Percentiles rank a stretch among this genome's conserved stretches.
phyloP scores from a whole-genome alignment of 2,797 vertebrate species.

The Myiothlypis chrysogaster region DNA sequence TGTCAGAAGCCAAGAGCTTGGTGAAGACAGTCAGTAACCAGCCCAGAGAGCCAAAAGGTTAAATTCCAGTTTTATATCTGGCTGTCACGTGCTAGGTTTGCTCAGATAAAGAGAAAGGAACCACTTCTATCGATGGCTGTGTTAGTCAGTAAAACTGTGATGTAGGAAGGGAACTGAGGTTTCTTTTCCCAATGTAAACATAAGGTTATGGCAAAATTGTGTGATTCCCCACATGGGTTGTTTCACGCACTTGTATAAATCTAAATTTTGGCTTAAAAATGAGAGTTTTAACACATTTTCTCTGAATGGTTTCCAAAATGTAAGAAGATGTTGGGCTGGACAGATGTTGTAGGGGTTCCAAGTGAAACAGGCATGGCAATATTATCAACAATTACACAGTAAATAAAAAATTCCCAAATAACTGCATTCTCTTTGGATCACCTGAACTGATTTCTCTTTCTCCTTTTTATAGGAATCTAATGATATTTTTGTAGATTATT shows the following conservation, averaged over 20 bases:
- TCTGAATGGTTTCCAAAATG: background rate
- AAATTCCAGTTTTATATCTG: background rate
- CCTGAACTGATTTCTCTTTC: background rate
- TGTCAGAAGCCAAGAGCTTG: background rate
- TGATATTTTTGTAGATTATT: background rate
- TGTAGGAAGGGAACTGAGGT: background rate
- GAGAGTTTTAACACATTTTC: background rate
- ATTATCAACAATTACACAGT: background rate
- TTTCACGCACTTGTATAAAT: background rate
- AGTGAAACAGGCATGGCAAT: background rate
- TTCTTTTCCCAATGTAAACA: background rate
- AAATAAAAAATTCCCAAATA: background rate
- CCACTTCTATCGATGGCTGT: background rate
- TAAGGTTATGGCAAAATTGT: background rate
- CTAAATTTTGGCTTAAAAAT: background rate
- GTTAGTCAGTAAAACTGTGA: background rate
- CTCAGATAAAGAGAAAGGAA: background rate
- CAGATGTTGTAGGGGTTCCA: background rate
- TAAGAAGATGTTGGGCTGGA: background rate
- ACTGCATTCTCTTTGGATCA: background rate
- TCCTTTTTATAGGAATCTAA: background rate
- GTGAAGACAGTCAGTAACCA: background rate
- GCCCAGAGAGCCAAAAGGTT: background rate
- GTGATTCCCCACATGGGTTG: background rate
- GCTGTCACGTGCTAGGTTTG: background rate